Percentiles rank a stretch among this genome's conserved stretches.
These are phyloP conservation scores for Scrobipalpa costella DNA, from an alignment of 2,888 invertebrate species.

Conservation along the genomic window DNA sequence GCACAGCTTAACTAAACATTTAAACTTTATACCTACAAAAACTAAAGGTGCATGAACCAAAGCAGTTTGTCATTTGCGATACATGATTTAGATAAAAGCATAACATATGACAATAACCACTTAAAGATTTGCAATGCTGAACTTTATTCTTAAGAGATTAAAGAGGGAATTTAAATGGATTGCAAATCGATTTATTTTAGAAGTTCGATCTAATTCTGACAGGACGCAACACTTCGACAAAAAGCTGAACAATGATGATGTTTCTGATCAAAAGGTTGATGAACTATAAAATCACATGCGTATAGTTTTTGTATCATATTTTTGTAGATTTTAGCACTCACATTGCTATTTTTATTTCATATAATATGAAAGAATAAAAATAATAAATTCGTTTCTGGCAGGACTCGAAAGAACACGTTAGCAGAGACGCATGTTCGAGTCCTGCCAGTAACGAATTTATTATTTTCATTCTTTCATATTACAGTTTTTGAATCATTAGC, in stretches of 20 bases:
- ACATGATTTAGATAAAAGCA: slow-evolving; percentile 36
- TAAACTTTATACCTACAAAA: not conserved
- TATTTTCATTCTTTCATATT: too few relatives aligned
- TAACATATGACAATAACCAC: slow-evolving; percentile 34
- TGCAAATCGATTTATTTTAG: not conserved
- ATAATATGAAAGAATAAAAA: too few relatives aligned
- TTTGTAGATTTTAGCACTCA: not conserved
- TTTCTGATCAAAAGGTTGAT: slow-evolving; percentile 5
- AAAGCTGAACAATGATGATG: slow-evolving; percentile 12
- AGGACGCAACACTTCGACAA: not conserved
- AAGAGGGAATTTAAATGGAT: slow-evolving; percentile 15
- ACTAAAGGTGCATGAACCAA: slow-evolving; percentile 12
- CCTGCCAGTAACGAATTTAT: too few relatives aligned
- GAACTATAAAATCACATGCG: not conserved
- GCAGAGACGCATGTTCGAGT: too few relatives aligned
- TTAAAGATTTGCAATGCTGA: not conserved
- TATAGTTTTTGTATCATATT: not conserved
- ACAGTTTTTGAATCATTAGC: too few relatives aligned
- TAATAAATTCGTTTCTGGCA: too few relatives aligned
- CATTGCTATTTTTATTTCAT: too few relatives aligned
- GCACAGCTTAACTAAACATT: too few relatives aligned
- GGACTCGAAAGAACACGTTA: too few relatives aligned
- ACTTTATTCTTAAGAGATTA: not conserved
- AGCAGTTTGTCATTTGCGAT: slow-evolving; percentile 34
- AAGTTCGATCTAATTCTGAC: slow-evolving; percentile 12